Evolutionary conservation across 1,140 invertebrate species (phyloP).

Genomic region (Drosophila jambulina): DNA sequence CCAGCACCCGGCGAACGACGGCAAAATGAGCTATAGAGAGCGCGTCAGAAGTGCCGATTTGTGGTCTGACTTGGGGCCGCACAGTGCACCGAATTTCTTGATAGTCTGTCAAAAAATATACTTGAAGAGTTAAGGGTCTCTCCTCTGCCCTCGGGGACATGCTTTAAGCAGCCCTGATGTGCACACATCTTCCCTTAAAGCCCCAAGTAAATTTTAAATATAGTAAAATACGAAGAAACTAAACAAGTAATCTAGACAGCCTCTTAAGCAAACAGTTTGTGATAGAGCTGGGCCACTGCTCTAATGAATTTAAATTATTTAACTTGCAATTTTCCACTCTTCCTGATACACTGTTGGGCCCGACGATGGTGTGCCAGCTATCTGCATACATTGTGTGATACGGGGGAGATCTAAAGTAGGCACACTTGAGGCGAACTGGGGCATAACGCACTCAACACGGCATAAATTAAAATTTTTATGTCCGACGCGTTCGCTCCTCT

Average conservation of each 20-base stretch:
- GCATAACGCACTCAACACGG: constrained; percentile 80
- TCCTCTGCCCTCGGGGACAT: neutral
- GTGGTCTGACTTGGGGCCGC: constrained; percentile 63
- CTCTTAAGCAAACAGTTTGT: neutral
- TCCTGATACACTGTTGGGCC: neutral
- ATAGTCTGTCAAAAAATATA: neutral
- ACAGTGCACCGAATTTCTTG: constrained; percentile 4
- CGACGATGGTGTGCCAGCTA: constrained; percentile 24
- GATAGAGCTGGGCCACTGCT: neutral
- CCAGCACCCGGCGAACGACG: constrained; percentile 55
- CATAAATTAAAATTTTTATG: constrained; percentile 81
- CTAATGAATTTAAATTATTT: constrained; percentile 2
- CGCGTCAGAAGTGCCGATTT: constrained; percentile 78
- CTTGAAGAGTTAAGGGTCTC: too few relatives aligned
- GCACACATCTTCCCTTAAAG: neutral
- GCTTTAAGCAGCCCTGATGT: neutral
- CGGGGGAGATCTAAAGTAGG: constrained; percentile 55
- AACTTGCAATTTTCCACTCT: neutral
- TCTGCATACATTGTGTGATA: constrained; percentile 52
- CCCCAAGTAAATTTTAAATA: neutral
- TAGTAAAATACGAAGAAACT: neutral
- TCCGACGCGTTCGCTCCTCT: constrained; percentile 23
- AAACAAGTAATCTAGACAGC: neutral
- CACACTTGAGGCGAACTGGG: constrained; percentile 68
- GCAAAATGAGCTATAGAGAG: constrained; percentile 73